These are phyloP conservation scores for Ephestia elutella DNA, from an alignment of 1,140 invertebrate species.

Conservation along the genomic window DNA sequence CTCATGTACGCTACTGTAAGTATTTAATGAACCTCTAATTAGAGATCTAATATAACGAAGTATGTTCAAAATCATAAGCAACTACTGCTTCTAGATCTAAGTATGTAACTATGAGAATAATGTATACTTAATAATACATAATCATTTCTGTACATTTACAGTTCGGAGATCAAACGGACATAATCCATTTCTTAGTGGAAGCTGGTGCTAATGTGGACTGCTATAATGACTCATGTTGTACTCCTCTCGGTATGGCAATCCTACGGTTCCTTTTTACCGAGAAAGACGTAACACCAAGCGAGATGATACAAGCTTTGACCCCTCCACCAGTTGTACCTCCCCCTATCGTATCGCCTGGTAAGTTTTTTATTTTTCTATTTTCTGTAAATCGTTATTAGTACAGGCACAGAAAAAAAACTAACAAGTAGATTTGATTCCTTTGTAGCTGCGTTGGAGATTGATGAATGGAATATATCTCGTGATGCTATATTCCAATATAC, in stretches of 20 bases:
- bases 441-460: not conserved
- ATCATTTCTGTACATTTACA: constrained; percentile 12
- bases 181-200: constrained; percentile 59
- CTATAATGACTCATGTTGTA: constrained; percentile 72
- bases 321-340: constrained; percentile 16
- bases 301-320: constrained; percentile 53
- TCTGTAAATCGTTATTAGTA: constrained; percentile 9
- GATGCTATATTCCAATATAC: constrained; percentile 14
- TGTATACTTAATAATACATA: not conserved
- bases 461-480: constrained; percentile 45
- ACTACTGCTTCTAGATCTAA: too few species aligned
- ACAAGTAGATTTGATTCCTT: too few species aligned
- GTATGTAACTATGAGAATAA: too few species aligned
- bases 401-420: too few species aligned
- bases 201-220: constrained; percentile 66
- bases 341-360: constrained; percentile 28
- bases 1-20: constrained; percentile 70
- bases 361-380: constrained; percentile 10
- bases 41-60: too few species aligned
- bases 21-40: constrained; percentile 6
- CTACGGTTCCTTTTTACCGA: constrained; percentile 51
- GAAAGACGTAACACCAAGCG: constrained; percentile 48
- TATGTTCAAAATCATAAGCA: too few species aligned
- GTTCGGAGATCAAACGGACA: constrained; percentile 46
- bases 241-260: constrained; percentile 61